Percentiles rank a stretch among this genome's conserved stretches.
These are phyloP conservation scores for Tiliacea citrago DNA, from an alignment of 2,888 invertebrate species.

Conservation along the genomic window DNA sequence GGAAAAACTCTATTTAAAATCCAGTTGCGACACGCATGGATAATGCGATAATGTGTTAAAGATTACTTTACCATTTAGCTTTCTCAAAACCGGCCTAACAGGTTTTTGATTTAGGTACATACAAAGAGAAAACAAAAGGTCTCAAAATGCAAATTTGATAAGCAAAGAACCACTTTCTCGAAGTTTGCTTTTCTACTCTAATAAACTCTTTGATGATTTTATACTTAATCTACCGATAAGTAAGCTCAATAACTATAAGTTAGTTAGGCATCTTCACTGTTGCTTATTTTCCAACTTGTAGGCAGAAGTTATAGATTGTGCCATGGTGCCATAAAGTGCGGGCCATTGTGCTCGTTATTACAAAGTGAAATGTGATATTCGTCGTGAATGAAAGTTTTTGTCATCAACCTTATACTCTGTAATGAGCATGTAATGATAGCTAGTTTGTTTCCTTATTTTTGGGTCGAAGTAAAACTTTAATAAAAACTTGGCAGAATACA, in stretches of 20 bases:
- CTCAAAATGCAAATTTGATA: slow-evolving; percentile 25
- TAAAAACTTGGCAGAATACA: slow-evolving; percentile 3
- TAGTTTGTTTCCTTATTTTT: slow-evolving; percentile 31
- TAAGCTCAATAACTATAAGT: slow-evolving; percentile 16
- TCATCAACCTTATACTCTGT: slow-evolving; percentile 48
- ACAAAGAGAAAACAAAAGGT: slow-evolving; percentile 30
- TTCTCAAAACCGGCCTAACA: slow-evolving; percentile 37
- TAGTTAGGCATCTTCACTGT: slow-evolving; percentile 5
- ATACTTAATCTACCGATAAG: not conserved
- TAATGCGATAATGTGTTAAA: slow-evolving; percentile 20
- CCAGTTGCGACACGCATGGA: slow-evolving; percentile 8
- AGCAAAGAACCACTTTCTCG: slow-evolving; percentile 8
- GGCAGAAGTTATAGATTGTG: slow-evolving; percentile 46
- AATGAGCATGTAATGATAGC: slow-evolving; percentile 57
- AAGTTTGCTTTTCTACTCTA: slow-evolving; percentile 1
- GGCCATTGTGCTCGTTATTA: slow-evolving; percentile 64
- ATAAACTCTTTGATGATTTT: not conserved
- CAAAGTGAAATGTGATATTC: slow-evolving; percentile 59
- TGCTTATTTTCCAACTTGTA: slow-evolving; percentile 37
- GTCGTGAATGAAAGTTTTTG: slow-evolving; percentile 60
- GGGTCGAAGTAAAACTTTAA: slow-evolving; percentile 9
- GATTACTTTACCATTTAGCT: slow-evolving; percentile 20
- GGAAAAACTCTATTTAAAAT: slow-evolving; percentile 6
- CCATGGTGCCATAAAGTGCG: slow-evolving; percentile 61
- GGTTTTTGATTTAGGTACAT: slow-evolving; percentile 35